A percentile compares a stretch with the other conserved stretches of the same genome.
These are phyloP conservation scores for Syngnathoides biaculeatus DNA, from an alignment of 2,113 vertebrate species.

Conservation along the genomic window DNA sequence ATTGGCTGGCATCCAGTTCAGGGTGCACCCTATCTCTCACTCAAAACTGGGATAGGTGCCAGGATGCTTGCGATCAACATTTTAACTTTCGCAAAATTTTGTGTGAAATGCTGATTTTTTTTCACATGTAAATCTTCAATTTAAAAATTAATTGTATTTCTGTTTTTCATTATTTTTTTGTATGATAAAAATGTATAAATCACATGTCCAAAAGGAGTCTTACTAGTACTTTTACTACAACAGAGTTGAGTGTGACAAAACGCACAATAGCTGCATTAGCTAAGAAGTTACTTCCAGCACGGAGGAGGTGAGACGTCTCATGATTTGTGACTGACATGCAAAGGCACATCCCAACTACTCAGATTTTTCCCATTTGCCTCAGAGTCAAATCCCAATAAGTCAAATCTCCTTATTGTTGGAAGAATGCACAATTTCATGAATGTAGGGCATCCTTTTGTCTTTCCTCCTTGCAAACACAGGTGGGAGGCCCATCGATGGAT, in stretches of 20 bases:
- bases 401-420: neutral
- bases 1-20: too few species aligned
- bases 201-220: neutral
- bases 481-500: conserved; percentile 28
- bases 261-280: conserved; percentile 64
- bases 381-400: conserved; percentile 16
- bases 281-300: conserved; percentile 33
- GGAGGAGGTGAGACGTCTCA: conserved; percentile 16
- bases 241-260: neutral
- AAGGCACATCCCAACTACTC: conserved; percentile 24
- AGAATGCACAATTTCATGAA: conserved; percentile 3
- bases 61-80: too few species aligned
- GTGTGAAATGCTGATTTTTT: too few species aligned
- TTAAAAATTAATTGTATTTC: too few species aligned
- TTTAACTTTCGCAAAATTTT: too few species aligned
- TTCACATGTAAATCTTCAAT: too few species aligned
- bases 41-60: too few species aligned
- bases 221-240: neutral
- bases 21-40: too few species aligned
- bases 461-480: conserved; percentile 27
- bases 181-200: neutral
- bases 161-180: too few species aligned
- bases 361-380: conserved; percentile 28
- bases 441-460: conserved; percentile 11
- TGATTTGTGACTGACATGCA: conserved; percentile 25